Evolutionary conservation across 92 coral and sea anemone species (phyloP).

Genomic region (Umimayanthus chanpuru): DNA sequence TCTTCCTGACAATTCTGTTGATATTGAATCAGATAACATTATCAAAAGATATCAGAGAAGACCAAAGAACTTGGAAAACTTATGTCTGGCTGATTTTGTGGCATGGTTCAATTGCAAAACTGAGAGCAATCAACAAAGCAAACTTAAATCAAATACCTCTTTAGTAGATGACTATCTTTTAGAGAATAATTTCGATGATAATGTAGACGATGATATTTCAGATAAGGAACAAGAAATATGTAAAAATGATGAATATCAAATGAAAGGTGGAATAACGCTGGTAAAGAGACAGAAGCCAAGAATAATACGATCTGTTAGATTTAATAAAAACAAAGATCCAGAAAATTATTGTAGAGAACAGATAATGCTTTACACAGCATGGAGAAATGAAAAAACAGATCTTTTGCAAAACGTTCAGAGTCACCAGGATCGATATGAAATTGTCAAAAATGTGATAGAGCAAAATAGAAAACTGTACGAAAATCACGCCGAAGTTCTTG

Average conservation of each 20-base stretch:
- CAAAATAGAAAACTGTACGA: too few relatives aligned
- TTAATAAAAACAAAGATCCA: constrained; percentile 59
- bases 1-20: too few relatives aligned
- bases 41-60: constrained; percentile 70
- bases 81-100: constrained; percentile 77
- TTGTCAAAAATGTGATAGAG: too few relatives aligned
- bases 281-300: constrained; percentile 41
- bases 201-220: constrained; percentile 35
- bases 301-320: constrained; percentile 52
- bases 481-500: too few relatives aligned
- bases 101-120: too few relatives aligned
- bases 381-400: constrained; percentile 55
- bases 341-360: constrained; percentile 52
- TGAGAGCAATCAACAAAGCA: too few relatives aligned
- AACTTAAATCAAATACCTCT: too few relatives aligned
- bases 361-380: constrained; percentile 52
- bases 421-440: too few relatives aligned
- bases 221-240: constrained; percentile 24
- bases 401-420: too few relatives aligned
- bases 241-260: constrained; percentile 28
- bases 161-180: constrained; percentile 33
- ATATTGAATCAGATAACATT: constrained; percentile 72
- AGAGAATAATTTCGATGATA: constrained; percentile 52
- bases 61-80: too few relatives aligned
- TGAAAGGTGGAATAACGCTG: constrained; percentile 46